These are phyloP conservation scores for Spea hammondii DNA, from an alignment of 2,797 vertebrate species.

Conservation along the genomic window DNA sequence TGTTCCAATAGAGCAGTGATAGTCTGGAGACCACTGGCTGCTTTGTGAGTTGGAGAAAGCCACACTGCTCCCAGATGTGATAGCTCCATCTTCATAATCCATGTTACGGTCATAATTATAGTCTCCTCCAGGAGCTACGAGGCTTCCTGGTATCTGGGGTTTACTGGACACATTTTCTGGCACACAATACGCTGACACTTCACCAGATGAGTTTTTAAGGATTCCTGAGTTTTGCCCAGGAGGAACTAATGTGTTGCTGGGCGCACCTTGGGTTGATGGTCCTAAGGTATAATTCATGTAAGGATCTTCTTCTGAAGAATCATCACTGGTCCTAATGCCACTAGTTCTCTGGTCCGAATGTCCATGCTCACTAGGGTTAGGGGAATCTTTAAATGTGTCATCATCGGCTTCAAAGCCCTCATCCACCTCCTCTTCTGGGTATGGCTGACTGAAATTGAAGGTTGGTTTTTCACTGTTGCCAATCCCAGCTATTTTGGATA, in stretches of 20 bases:
- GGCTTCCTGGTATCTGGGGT: slow-evolving; percentile 71
- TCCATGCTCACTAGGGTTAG: slow-evolving; percentile 92
- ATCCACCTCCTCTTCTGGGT: slow-evolving; percentile 87
- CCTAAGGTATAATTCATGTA: slow-evolving; percentile 87
- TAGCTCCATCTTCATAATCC: slow-evolving; percentile 86
- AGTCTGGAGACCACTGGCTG: slow-evolving; percentile 89
- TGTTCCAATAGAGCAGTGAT: slow-evolving; percentile 85
- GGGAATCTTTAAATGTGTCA: slow-evolving; percentile 92
- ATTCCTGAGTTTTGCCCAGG: slow-evolving; percentile 58
- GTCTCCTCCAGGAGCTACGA: slow-evolving; percentile 84
- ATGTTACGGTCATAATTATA: slow-evolving; percentile 84
- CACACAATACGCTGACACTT: slow-evolving; percentile 77
- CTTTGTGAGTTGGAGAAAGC: slow-evolving; percentile 82
- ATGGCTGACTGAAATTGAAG: slow-evolving; percentile 77
- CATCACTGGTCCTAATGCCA: slow-evolving; percentile 94
- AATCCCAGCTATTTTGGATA: slow-evolving; percentile 53
- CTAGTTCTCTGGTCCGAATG: slow-evolving; percentile 95
- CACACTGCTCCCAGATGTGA: slow-evolving; percentile 84
- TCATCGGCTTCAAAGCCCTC: slow-evolving; percentile 94
- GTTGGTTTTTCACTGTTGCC: slow-evolving; percentile 58
- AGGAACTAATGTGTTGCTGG: slow-evolving; percentile 61
- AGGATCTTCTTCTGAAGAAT: slow-evolving; percentile 94
- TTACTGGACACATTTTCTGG: slow-evolving; percentile 69
- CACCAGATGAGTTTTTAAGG: slow-evolving; percentile 68
- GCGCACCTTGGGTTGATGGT: slow-evolving; percentile 64